Evolutionary conservation across 2,888 invertebrate genomes (phyloP).

Genomic region (Cistogaster globosa): DNA sequence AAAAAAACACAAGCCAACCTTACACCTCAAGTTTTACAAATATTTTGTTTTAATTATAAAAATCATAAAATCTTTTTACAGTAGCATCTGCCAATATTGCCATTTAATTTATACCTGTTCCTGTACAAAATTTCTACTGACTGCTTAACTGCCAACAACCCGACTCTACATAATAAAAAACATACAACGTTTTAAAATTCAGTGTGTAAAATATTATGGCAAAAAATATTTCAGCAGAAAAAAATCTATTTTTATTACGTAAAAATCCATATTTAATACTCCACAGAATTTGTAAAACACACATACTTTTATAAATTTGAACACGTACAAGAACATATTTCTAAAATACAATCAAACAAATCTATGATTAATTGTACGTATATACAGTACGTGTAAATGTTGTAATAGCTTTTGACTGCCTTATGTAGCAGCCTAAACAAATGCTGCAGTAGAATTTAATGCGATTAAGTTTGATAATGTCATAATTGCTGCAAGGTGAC

Average conservation of each 20-base stretch:
- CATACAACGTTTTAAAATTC: slow-evolving; percentile 2
- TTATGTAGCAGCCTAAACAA: slow-evolving; percentile 11
- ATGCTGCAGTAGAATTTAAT: slow-evolving; percentile 57
- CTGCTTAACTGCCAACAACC: not conserved
- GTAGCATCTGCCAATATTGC: too few relatives aligned
- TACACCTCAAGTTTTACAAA: too few relatives aligned
- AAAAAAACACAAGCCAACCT: too few relatives aligned
- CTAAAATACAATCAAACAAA: not conserved
- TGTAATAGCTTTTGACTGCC: slow-evolving; percentile 28
- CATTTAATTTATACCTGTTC: too few relatives aligned
- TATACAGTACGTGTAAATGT: not conserved
- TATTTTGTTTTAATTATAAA: not conserved
- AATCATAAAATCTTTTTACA: not conserved
- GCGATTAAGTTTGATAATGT: slow-evolving; percentile 74
- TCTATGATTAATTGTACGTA: slow-evolving; percentile 28
- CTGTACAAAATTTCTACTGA: too few relatives aligned
- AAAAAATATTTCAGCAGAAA: slow-evolving; percentile 26
- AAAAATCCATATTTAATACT: slow-evolving; percentile 43
- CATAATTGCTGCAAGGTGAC: slow-evolving; percentile 78
- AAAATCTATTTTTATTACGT: slow-evolving; percentile 47
- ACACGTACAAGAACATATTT: not conserved
- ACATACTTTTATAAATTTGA: not conserved
- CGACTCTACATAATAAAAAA: slow-evolving; percentile 7
- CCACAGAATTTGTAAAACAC: slow-evolving; percentile 47
- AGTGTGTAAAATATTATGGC: slow-evolving; percentile 18